Percentiles rank a stretch among this genome's conserved stretches.
Evolutionary conservation across 2,888 invertebrate species (phyloP).

Genomic region (Notodonta dromedarius): DNA sequence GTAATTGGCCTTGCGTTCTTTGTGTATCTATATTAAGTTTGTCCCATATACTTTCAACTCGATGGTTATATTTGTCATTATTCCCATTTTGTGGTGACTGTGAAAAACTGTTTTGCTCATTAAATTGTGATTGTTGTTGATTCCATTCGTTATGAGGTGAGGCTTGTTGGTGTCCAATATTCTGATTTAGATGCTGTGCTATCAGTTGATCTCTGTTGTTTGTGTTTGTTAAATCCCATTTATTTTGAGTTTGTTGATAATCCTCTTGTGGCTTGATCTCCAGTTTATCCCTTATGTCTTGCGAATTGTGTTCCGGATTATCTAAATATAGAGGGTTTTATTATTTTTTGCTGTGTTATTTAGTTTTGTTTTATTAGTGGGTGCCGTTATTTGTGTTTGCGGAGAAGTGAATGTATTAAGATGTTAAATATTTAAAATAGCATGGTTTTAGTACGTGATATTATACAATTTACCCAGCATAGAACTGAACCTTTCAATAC

Average conservation of each 20-base stretch:
- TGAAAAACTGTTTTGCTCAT: slow-evolving; percentile 2
- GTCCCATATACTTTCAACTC: slow-evolving; percentile 21
- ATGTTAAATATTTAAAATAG: too few species aligned
- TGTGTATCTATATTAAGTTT: slow-evolving; percentile 13
- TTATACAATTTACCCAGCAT: too few species aligned
- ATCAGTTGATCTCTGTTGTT: slow-evolving; percentile 9
- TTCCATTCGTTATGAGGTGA: background rate
- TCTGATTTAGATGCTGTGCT: background rate
- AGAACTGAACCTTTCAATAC: too few species aligned
- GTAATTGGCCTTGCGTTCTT: background rate
- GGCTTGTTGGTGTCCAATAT: slow-evolving; percentile 12
- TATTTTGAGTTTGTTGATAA: slow-evolving; percentile 21
- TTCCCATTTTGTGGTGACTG: slow-evolving; percentile 13
- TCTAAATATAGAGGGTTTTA: slow-evolving; percentile 39
- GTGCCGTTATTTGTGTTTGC: too few species aligned
- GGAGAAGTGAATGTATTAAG: too few species aligned
- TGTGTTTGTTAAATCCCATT: slow-evolving; percentile 13
- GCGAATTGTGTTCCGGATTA: slow-evolving; percentile 34
- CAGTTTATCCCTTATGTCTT: slow-evolving; percentile 27
- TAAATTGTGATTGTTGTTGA: slow-evolving; percentile 11
- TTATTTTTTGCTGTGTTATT: slow-evolving; percentile 17
- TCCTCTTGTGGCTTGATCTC: slow-evolving; percentile 16
- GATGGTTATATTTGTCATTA: slow-evolving; percentile 8
- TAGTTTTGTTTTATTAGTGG: background rate
- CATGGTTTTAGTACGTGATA: too few species aligned